Base-by-base conservation (phyloP, 2,888 invertebrate species). In the Nasonia oneida region DNA sequence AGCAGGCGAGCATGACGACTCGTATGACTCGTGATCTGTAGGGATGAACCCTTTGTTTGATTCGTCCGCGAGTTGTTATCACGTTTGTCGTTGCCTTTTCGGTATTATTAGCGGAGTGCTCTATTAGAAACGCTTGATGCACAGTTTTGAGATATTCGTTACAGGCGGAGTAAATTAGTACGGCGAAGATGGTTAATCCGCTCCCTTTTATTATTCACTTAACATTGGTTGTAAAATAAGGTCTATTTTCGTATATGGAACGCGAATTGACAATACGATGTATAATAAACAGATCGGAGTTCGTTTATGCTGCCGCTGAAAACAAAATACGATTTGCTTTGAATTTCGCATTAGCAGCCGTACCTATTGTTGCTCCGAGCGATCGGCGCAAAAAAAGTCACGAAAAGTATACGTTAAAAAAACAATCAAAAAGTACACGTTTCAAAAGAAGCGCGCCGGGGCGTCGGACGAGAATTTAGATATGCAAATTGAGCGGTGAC, bases 401-500 rank as follows among this genome's bases (percentile, higher is more conserved):
- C 6, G 74, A 18, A 74, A 14, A 74, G 12, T 0, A 6, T 0
- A 6, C 75, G 50, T 29, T 18, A n/a, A 75, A 75, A n/a, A 75
- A 75, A 75, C 23, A 75, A 8, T 8, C 2, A 8, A 61, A 18
- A 61, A 53, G 53, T 15, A 53, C 15, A 53, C 3, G 8, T 23
- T n/a, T 61, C 67, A 14, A 29, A 67, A 4, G n/a, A 67, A 8
- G 67, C 33, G 10, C 53, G 33, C 33, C 33, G 15, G 29, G 50
- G 74, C 6, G 33, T 8, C 33, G 47, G 23, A 10, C 3, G 64
- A 53, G 57, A 85, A n/a, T 74, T 64, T 50, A 73, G 83, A 77
- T 90, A 91, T 91, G 91, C 89, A 91, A 90, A 91, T 91, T 87
- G 88, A 89, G 87, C 87, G 86, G 88, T 88, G 89, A 89, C 90